A percentile compares a stretch with the other conserved stretches of the same genome.
phyloP scores from a whole-genome alignment of 2,797 vertebrate genomes.

The Lepus townsendii region DNA sequence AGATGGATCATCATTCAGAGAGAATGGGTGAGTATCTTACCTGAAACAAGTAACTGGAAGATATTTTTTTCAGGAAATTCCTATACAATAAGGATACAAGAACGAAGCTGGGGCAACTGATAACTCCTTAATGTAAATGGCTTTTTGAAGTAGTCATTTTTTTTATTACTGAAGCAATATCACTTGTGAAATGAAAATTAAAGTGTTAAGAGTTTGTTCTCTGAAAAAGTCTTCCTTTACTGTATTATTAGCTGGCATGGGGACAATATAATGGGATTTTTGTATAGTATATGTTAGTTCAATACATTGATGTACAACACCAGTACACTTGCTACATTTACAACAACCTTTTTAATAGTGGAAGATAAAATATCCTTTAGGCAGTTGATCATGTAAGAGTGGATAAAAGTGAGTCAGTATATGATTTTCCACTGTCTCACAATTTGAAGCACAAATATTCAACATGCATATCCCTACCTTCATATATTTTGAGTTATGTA shows the following conservation, averaged over 20 bases:
- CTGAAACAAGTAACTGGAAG: not conserved
- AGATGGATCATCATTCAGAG: conserved; percentile 90
- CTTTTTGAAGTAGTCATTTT: conserved; percentile 20
- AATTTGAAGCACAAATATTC: conserved; percentile 34
- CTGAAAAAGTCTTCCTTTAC: not conserved
- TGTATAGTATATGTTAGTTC: not conserved
- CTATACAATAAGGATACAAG: not conserved
- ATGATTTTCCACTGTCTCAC: not conserved
- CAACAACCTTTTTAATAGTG: not conserved
- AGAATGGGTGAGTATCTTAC: conserved; percentile 89
- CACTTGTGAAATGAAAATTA: not conserved
- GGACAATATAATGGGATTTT: not conserved
- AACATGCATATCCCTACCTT: not conserved
- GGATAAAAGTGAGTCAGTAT: not conserved
- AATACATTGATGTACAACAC: not conserved
- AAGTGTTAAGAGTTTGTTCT: not conserved
- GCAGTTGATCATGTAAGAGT: conserved; percentile 27
- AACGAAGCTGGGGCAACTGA: not conserved
- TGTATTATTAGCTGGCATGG: not conserved
- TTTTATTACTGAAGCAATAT: not conserved
- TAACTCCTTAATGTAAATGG: not conserved
- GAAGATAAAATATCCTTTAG: not conserved
- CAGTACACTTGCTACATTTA: not conserved
- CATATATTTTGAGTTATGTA: not conserved
- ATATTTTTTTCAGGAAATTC: not conserved